Evolutionary conservation across 2,113 vertebrate species (phyloP).

Genomic region (Chionodraco myersi): DNA sequence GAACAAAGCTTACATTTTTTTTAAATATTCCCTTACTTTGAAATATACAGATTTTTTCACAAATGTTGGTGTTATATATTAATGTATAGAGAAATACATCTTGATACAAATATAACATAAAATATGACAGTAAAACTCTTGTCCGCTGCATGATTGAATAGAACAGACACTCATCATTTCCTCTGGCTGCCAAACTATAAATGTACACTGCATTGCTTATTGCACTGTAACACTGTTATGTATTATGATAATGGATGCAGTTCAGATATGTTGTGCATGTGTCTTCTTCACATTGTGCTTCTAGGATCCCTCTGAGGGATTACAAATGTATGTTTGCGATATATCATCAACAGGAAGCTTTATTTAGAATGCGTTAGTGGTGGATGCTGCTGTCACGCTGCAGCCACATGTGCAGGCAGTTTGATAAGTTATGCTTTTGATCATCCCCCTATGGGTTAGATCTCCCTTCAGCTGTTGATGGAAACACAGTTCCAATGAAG

Average conservation of each 20-base stretch:
- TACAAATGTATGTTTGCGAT: neutral
- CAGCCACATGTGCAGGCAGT: neutral
- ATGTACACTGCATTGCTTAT: neutral
- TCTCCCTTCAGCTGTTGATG: neutral
- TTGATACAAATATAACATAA: conserved; percentile 19
- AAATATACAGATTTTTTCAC: conserved; percentile 29
- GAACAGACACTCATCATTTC: conserved; percentile 13
- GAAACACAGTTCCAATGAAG: neutral
- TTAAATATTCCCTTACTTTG: conserved; percentile 7
- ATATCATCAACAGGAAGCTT: neutral
- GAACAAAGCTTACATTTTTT: conserved; percentile 18
- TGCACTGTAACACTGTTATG: neutral
- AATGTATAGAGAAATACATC: conserved; percentile 3
- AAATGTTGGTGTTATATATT: conserved; percentile 7
- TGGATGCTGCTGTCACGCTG: neutral
- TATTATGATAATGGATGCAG: neutral
- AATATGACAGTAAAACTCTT: neutral
- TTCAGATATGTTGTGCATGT: neutral
- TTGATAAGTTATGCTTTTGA: neutral
- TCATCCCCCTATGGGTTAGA: neutral
- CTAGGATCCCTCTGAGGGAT: neutral
- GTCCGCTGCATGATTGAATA: neutral
- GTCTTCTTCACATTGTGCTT: conserved; percentile 28
- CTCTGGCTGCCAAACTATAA: neutral
- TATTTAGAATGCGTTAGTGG: neutral